These are phyloP conservation scores for Aphelocoma coerulescens DNA, from an alignment of 2,113 vertebrate genomes.

Conservation along the genomic window DNA sequence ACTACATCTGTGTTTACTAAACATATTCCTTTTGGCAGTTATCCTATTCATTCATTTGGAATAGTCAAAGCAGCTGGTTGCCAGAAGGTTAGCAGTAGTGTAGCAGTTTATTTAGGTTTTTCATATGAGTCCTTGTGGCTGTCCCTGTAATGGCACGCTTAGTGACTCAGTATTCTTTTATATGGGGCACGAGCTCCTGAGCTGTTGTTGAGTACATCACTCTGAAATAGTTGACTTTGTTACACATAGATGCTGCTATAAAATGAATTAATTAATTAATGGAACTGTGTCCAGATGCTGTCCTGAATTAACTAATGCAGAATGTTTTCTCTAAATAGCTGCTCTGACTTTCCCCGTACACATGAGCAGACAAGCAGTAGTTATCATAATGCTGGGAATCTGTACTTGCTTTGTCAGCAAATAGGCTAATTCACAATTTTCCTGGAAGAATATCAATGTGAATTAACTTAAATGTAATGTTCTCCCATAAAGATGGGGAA, in stretches of 20 bases:
- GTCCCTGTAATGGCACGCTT: neutral
- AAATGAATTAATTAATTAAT: neutral
- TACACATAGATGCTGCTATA: neutral
- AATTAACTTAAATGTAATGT: neutral
- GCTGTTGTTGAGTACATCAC: neutral
- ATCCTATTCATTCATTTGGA: constrained; percentile 1
- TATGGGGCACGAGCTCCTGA: neutral
- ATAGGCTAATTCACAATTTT: neutral
- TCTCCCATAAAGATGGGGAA: neutral
- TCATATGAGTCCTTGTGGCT: neutral
- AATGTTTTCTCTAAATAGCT: neutral
- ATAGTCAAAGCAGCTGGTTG: constrained; percentile 55
- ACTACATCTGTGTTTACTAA: constrained; percentile 13
- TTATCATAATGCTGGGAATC: neutral
- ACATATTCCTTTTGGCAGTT: constrained; percentile 36
- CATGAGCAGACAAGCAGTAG: neutral
- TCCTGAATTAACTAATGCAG: neutral
- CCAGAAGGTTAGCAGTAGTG: neutral
- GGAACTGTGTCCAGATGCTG: neutral
- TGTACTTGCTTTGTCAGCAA: neutral
- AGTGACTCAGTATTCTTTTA: neutral
- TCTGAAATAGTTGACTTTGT: neutral
- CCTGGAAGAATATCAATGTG: neutral
- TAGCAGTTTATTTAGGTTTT: neutral
- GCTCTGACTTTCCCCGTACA: neutral